Evolutionary conservation across 2,797 vertebrate species (phyloP), one percentile per base, ranked within the genome.

Genomic region (Cetoscarus ocellatus): DNA sequence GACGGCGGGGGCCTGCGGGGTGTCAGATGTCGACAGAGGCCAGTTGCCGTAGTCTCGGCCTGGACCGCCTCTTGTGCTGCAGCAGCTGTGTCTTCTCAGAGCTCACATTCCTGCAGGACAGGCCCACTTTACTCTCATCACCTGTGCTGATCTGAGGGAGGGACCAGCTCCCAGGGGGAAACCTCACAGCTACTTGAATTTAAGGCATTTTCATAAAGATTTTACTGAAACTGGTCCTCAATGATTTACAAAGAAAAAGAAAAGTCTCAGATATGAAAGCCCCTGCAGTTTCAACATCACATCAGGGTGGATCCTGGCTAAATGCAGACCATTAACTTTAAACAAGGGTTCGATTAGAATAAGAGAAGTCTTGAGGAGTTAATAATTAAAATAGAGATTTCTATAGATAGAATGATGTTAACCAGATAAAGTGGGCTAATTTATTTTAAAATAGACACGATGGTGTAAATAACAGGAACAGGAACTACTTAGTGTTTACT

Each of bases 81-180:
- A 78, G 92, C 93, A 95, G 94, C 93, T 95, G 94, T 80, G 80
- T 84, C 89, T 92, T 75, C 90, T 92, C 92, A 93, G 84, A 88
- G 75, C 89, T 83, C 88, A 80, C 92, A 95, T 93, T 95, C 92
- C 91, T 89, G 64, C 72, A 63, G 90, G 80, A 90, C 91, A 80
- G 84, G 75, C 81, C 90, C 81, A 79, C 89, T 88, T 77, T 43
- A 77, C 84, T 80, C 87, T 82, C 85, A 82, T 93, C 92, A 93
- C 92, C 94, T 95, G 93, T 88, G 85, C 79, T 64, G 78, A 81
- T 86, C 86, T 67, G 59, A 73, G 48, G 69, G 51, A 18, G 7
- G 62, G 56, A 67, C 58, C 34, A 53, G 71, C 67, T 64, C 70
- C 36, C 34, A 6, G 34, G 55, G 47, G 9, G 52, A 45, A 35